Base-by-base conservation (phyloP, 92 coral and sea anemone species). In the Scolanthus callimorphus region DNA sequence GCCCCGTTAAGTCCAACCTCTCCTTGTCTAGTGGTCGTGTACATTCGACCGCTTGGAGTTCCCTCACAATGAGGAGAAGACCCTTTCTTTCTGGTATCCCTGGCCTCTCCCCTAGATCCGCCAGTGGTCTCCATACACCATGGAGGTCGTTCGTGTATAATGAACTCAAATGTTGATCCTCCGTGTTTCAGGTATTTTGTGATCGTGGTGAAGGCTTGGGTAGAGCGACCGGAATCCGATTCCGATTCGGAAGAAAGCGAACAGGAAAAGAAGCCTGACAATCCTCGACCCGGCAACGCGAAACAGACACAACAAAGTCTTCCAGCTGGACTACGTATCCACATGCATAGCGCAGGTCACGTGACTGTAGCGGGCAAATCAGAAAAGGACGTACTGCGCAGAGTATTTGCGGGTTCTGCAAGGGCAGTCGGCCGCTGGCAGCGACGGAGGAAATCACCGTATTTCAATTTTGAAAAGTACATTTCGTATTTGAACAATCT, bases 191-290 rank as follows among this genome's bases (percentile, higher is more conserved):
- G 95, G 73, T 77, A 89, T 59, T 70, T 89, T 29, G 72, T 68
- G 3, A 70, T 64, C 21, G 94, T 89, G 0, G 97, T 89, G 11
- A 85, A 80, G 25, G 89, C 97, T 51, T 89, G 97, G 97, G 82
- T 87, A 31, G 89, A 89, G 57, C 64, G 82, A n/a, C 80, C 85
- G 0, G 97, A 89, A 26, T 68, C 85, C 31, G 90, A 78, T 19
- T 74, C 84, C 3, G 81, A 72, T 13, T 76, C 85, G 19, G 89
- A 89, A 11, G 82, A 80, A n/a, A 37, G 53, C 58, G 26, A 49
- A 59, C n/a, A 70, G 21, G 51, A 58, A 27, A 31, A 2, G 19
- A 25, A 17, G 9, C 20, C 2, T 6, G 39, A 20, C 4, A 34
- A 11, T 4, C 58, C 11, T 10, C 39, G 51, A 9, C 25, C 28